Evolutionary conservation across 1,140 invertebrate species (phyloP).

Genomic region (Psilanteris sp.): DNA sequence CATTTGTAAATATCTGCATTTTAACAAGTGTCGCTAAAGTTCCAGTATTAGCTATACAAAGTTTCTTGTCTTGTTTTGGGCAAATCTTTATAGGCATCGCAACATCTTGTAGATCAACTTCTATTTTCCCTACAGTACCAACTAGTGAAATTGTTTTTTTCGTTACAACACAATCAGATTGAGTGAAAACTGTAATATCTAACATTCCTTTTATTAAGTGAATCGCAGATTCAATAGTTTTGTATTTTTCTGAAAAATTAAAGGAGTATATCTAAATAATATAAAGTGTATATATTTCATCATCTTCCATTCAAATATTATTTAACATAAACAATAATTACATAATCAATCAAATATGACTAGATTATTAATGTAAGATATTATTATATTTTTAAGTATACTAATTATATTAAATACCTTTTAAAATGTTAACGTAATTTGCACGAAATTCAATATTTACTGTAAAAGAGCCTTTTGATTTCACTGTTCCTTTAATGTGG

Average conservation of each 20-base stretch:
- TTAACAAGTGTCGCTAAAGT: neutral
- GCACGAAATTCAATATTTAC: conserved; percentile 7
- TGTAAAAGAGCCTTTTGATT: neutral
- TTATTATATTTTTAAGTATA: too few species aligned
- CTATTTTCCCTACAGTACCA: neutral
- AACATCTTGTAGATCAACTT: neutral
- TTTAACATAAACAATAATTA: too few species aligned
- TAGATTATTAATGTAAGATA: too few species aligned
- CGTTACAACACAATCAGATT: neutral
- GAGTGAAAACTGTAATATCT: neutral
- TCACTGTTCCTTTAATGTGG: neutral
- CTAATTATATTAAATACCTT: too few species aligned
- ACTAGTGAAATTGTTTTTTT: conserved; percentile 4
- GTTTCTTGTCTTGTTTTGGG: neutral
- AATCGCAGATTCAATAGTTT: too few species aligned
- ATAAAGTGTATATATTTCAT: too few species aligned
- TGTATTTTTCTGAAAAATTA: too few species aligned
- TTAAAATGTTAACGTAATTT: conserved; percentile 2
- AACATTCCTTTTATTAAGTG: too few species aligned
- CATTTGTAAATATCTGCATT: neutral
- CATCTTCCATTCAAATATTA: too few species aligned
- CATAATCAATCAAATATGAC: too few species aligned
- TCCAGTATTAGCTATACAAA: neutral
- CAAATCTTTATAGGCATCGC: conserved; percentile 2
- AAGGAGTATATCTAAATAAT: too few species aligned